Conservation (phyloP, 2,797 vertebrate species). For the Cyprinella venusta region DNA sequence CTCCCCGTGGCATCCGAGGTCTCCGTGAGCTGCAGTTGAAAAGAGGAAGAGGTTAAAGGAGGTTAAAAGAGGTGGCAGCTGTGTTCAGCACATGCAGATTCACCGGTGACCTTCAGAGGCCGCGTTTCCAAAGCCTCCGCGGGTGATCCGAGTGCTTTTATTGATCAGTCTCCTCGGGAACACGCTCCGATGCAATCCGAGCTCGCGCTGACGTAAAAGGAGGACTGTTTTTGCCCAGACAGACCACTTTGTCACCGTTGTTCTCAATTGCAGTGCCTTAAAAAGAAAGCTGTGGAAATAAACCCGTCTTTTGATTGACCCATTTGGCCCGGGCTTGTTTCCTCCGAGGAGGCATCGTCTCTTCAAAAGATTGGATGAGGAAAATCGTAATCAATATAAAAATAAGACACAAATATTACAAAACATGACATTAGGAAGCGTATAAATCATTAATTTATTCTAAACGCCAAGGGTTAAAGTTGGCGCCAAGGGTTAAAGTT, state of each 20-base stretch:
- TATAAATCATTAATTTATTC: accelerated
- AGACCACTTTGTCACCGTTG: constrained; percentile 32
- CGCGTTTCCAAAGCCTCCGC: constrained; percentile 60
- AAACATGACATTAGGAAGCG: neutral
- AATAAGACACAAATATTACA: neutral
- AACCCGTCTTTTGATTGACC: neutral
- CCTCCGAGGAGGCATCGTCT: neutral
- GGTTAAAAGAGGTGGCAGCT: constrained; percentile 62
- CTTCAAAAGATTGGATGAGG: neutral
- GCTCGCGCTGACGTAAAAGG: constrained; percentile 44
- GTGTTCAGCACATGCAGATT: constrained; percentile 63
- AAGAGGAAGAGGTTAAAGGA: constrained; percentile 62
- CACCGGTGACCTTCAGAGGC: constrained; percentile 72
- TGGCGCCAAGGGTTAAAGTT: no score
- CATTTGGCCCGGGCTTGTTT: neutral
- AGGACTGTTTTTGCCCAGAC: constrained; percentile 55
- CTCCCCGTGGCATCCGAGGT: neutral
- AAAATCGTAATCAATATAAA: neutral
- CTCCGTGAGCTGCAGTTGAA: neutral
- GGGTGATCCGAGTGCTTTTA: constrained; percentile 65
- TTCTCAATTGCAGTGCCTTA: constrained; percentile 21
- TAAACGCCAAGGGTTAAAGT: no score
- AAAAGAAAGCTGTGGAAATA: constrained; percentile 31
- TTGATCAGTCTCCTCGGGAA: constrained; percentile 66
- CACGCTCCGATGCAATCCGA: constrained; percentile 60